Evolutionary conservation across 1,140 invertebrate genomes (phyloP).

Genomic region (Micrasema minimum): DNA sequence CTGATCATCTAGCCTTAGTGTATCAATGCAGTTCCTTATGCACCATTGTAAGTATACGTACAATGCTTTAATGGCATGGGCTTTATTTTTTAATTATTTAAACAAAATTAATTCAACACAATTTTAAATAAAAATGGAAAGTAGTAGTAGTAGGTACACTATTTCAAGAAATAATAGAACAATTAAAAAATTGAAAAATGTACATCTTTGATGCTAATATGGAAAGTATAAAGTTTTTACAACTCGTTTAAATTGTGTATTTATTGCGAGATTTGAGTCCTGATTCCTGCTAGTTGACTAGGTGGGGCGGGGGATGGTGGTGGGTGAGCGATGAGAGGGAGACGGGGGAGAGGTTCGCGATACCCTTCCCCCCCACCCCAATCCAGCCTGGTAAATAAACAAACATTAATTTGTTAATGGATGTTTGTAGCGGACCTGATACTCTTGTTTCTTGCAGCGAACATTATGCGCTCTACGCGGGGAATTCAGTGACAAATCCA

Average conservation of each 20-base stretch:
- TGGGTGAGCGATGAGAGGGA: background rate
- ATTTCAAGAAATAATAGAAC: too few species aligned
- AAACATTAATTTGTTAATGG: slow-evolving; percentile 54
- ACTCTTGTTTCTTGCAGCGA: slow-evolving; percentile 34
- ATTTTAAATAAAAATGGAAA: too few species aligned
- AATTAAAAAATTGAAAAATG: too few species aligned
- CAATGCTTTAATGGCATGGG: too few species aligned
- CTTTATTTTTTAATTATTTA: too few species aligned
- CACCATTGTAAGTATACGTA: too few species aligned
- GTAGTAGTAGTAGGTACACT: too few species aligned
- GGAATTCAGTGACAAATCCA: slow-evolving; percentile 17
- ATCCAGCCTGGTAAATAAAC: slow-evolving; percentile 53
- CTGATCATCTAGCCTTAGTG: too few species aligned
- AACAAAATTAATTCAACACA: too few species aligned
- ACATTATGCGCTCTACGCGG: slow-evolving; percentile 35
- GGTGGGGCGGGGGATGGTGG: background rate
- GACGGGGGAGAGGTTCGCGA: background rate
- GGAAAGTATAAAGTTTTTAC: too few species aligned
- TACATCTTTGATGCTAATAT: too few species aligned
- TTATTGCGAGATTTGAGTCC: slow-evolving; percentile 27
- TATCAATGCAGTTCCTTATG: too few species aligned
- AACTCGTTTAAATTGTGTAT: slow-evolving; percentile 32
- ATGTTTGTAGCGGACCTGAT: slow-evolving; percentile 48
- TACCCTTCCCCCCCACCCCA: background rate
- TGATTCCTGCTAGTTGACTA: slow-evolving; percentile 1